Conservation (phyloP, 1,140 invertebrate species). For the Drosophila pseudoananassae region DNA sequence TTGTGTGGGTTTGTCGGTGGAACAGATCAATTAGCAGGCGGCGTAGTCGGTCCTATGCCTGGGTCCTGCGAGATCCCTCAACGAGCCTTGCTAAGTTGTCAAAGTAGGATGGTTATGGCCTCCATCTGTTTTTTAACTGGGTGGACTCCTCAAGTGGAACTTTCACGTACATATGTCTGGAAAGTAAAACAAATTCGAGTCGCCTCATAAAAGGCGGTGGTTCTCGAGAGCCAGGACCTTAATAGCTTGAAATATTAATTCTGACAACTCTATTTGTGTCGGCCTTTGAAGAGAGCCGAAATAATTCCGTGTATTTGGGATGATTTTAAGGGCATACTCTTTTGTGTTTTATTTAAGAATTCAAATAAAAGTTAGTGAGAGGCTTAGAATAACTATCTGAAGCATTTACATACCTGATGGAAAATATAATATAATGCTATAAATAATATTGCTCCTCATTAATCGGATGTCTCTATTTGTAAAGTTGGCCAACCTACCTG, state of each 20-base stretch:
- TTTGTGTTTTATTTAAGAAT: neutral
- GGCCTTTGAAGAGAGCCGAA: neutral
- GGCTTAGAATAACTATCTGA: no score
- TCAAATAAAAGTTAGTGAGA: no score
- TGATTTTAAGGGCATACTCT: neutral
- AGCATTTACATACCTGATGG: no score
- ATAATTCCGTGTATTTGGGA: neutral
- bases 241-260: slow-evolving; percentile 24
- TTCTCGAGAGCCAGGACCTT: slow-evolving; percentile 5
- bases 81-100: slow-evolving; percentile 26
- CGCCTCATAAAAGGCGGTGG: slow-evolving; percentile 12
- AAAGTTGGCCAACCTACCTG: neutral
- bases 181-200: slow-evolving; percentile 29
- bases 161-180: slow-evolving; percentile 37
- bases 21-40: slow-evolving; percentile 51
- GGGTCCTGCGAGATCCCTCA: slow-evolving; percentile 1
- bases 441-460: neutral
- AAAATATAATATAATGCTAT: neutral
- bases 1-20: slow-evolving; percentile 18
- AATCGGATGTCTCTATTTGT: neutral
- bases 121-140: slow-evolving; percentile 29
- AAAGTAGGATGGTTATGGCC: slow-evolving; percentile 15
- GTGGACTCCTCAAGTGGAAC: slow-evolving; percentile 36
- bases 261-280: slow-evolving; percentile 26
- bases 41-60: slow-evolving; percentile 16